These are phyloP conservation scores for Dusona sp. DNA, from an alignment of 2,888 invertebrate species.

Conservation along the genomic window DNA sequence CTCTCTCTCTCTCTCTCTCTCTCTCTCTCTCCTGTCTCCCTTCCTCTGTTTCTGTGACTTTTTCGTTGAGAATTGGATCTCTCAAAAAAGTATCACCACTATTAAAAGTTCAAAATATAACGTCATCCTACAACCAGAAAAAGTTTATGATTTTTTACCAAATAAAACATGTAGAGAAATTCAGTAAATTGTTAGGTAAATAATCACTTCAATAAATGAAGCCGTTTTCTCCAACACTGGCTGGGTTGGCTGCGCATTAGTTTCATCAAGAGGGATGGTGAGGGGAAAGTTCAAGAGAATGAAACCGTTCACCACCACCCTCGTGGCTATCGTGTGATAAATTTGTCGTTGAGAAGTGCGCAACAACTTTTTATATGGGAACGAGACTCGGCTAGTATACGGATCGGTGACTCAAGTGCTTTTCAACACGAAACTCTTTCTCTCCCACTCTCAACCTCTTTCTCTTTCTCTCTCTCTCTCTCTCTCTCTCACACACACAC, in stretches of 20 bases:
- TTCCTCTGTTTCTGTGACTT: not conserved
- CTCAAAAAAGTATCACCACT: not conserved
- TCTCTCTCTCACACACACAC: not conserved
- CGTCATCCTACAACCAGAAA: not conserved
- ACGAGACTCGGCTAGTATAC: slow-evolving; percentile 58
- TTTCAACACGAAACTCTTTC: slow-evolving; percentile 23
- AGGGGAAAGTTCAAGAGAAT: slow-evolving; percentile 37
- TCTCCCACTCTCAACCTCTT: not conserved
- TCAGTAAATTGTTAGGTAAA: not conserved
- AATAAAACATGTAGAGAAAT: not conserved
- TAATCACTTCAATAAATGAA: not conserved
- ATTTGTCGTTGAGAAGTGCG: slow-evolving; percentile 66
- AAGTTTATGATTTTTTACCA: not conserved
- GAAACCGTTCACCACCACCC: slow-evolving; percentile 22
- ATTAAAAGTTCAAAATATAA: not conserved
- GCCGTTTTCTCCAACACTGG: not conserved
- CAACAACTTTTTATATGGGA: slow-evolving; percentile 66
- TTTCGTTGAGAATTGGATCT: not conserved
- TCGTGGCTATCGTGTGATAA: slow-evolving; percentile 54
- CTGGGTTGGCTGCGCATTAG: not conserved
- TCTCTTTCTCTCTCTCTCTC: not conserved
- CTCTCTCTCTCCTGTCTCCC: not conserved
- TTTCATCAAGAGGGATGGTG: slow-evolving; percentile 1
- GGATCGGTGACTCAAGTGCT: slow-evolving; percentile 50
- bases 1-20: not conserved